Evolutionary conservation across 2,888 invertebrate species (phyloP).

Genomic region (Microdon myrmicae): DNA sequence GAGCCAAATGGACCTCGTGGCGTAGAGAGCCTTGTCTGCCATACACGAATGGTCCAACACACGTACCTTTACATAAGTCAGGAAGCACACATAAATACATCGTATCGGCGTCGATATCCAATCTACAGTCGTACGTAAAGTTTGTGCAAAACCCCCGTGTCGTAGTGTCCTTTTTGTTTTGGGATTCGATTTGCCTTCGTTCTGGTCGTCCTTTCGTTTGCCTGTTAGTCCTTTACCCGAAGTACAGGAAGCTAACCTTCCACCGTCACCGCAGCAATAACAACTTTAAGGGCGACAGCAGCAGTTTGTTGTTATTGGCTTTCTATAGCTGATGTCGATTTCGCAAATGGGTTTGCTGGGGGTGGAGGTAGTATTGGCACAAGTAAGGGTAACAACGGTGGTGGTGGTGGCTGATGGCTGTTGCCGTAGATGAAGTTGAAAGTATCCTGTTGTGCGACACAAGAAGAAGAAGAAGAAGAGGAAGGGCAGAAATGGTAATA

Average conservation of each 20-base stretch:
- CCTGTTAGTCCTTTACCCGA: too few species aligned
- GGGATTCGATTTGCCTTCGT: constrained; percentile 40
- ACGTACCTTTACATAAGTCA: constrained; percentile 50
- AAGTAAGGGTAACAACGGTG: too few species aligned
- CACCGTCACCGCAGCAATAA: background rate
- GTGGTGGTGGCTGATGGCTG: constrained; percentile 5
- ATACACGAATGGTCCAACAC: constrained; percentile 46
- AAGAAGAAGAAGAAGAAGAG: too few species aligned
- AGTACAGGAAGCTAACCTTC: too few species aligned
- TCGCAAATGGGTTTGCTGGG: constrained; percentile 49
- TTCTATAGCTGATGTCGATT: constrained; percentile 50
- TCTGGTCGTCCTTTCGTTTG: constrained; percentile 9
- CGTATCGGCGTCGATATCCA: constrained; percentile 51
- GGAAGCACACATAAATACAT: constrained; percentile 48
- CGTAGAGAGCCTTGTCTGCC: constrained; percentile 35
- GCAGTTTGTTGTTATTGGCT: constrained; percentile 50
- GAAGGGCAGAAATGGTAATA: constrained; percentile 52
- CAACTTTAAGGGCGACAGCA: constrained; percentile 5
- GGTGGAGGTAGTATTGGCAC: constrained; percentile 23
- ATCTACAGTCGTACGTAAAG: constrained; percentile 44
- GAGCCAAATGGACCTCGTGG: constrained; percentile 42
- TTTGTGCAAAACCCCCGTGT: constrained; percentile 49
- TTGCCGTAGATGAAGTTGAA: constrained; percentile 22
- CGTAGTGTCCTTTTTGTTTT: constrained; percentile 29
- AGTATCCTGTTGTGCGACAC: constrained; percentile 25